Base-by-base conservation (phyloP, 2,113 vertebrate genomes). In the Halcyon malimbica region DNA sequence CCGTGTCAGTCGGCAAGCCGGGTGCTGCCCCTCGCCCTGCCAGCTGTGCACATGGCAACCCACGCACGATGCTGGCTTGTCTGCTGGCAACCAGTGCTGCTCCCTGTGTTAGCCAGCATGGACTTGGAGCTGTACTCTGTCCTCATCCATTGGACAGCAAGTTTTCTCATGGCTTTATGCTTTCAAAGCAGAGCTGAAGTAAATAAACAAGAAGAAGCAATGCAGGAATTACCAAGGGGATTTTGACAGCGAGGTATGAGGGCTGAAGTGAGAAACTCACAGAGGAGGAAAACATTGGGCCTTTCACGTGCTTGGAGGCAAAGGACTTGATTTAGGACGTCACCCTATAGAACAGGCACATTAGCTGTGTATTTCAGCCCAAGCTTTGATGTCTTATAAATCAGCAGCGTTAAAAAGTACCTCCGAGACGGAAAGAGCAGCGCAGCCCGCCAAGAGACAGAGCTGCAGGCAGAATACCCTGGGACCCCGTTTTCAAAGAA, bases 1-100 rank as follows among this genome's bases (percentile, higher is more conserved):
- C 69, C 2, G 0, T 9, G 18, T 3, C 3, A 4, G 29, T 0
- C 7, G 12, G 25, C 18, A 28, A 31, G 4, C 11, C 1, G 2
- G 24, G 31, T 0, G 33, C 78, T 44, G 83, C 33, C 60, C 44
- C 39, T 6, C 1, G 24, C 31, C 53, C 42, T 11, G 29, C 28
- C 14, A 8, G 35, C 54, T 8, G 24, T 2, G 16, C 33, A 4
- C 29, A 12, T 4, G 11, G 60, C 60, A 50, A 42, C 42, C 65
- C 37, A 6, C 2, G 7, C 5, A 10, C 3, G 2, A 35, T 3
- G 7, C 6, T 23, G 41, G 13, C 31, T 5, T 17, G n/a, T 64
- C 48, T 16, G 23, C 53, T 12, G 56, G 48, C 13, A 42, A 37
- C 42, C 46, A 1, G 4, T 2, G 35, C 57, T n/a, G 60, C 31